phyloP scores from a whole-genome alignment of 2,113 vertebrate genomes.

The Corythornis vintsioides region DNA sequence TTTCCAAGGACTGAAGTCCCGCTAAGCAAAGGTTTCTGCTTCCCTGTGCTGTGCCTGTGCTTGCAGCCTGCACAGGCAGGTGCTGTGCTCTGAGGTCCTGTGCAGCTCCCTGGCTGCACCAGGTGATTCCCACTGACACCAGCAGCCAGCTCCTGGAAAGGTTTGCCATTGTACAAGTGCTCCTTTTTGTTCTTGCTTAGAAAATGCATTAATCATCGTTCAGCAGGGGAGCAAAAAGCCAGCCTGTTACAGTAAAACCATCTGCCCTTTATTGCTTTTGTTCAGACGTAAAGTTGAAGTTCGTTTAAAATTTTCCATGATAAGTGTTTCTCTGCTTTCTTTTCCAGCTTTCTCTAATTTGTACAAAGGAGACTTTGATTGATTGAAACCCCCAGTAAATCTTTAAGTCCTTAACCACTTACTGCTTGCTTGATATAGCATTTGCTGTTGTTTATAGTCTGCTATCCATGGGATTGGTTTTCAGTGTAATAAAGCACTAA shows the following conservation, averaged over 20 bases:
- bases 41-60: not conserved
- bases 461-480: constrained; percentile 77
- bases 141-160: constrained; percentile 39
- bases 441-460: constrained; percentile 81
- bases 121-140: constrained; percentile 18
- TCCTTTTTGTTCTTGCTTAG: constrained; percentile 33
- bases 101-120: not conserved
- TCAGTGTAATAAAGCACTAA: constrained; percentile 75
- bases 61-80: not conserved
- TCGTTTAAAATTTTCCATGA: constrained; percentile 32
- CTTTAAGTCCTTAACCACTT: constrained; percentile 70
- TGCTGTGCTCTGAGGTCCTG: constrained; percentile 8
- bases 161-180: constrained; percentile 12
- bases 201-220: constrained; percentile 56
- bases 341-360: constrained; percentile 60
- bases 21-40: not conserved
- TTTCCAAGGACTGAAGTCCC: not conserved
- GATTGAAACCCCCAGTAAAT: constrained; percentile 70
- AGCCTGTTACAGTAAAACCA: constrained; percentile 38
- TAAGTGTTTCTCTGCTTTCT: constrained; percentile 14
- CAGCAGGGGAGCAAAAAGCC: not conserved
- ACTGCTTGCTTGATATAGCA: constrained; percentile 64
- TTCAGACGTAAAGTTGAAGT: constrained; percentile 35
- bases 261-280: constrained; percentile 41
- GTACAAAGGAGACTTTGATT: constrained; percentile 63